phyloP scores from a whole-genome alignment of 2,797 vertebrate species.

The Phylloscopus collybita region DNA sequence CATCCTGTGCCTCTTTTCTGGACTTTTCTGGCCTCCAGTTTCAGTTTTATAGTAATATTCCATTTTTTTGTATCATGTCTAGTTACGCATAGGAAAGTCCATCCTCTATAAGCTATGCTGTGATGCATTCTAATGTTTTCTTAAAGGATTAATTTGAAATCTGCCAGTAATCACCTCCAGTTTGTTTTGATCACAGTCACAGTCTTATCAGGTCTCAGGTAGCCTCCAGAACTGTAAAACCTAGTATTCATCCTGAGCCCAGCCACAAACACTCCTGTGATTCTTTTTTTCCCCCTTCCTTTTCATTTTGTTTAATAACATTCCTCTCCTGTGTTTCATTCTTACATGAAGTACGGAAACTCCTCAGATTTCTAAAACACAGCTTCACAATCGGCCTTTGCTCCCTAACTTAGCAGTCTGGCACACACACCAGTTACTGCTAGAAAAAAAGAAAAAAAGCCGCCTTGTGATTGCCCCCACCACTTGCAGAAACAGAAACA shows the following conservation, averaged over 20 bases:
- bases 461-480: not conserved
- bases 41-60: not conserved
- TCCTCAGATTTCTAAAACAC: slow-evolving; percentile 30
- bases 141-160: slow-evolving; percentile 59
- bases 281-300: not conserved
- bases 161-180: slow-evolving; percentile 45
- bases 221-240: slow-evolving; percentile 33
- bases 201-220: slow-evolving; percentile 33
- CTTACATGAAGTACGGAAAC: not conserved
- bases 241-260: not conserved
- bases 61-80: not conserved
- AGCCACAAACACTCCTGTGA: not conserved
- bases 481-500: not conserved
- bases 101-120: not conserved
- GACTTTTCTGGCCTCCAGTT: not conserved
- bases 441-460: not conserved
- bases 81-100: not conserved
- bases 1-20: not conserved
- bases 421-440: not conserved
- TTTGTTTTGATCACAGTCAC: slow-evolving; percentile 49
- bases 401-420: not conserved
- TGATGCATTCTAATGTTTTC: slow-evolving; percentile 53
- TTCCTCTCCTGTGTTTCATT: slow-evolving; percentile 30
- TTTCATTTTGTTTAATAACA: slow-evolving; percentile 38
- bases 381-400: not conserved